These are phyloP conservation scores for Sebastes iracundus DNA, from an alignment of 2,797 vertebrate genomes.

Conservation along the genomic window DNA sequence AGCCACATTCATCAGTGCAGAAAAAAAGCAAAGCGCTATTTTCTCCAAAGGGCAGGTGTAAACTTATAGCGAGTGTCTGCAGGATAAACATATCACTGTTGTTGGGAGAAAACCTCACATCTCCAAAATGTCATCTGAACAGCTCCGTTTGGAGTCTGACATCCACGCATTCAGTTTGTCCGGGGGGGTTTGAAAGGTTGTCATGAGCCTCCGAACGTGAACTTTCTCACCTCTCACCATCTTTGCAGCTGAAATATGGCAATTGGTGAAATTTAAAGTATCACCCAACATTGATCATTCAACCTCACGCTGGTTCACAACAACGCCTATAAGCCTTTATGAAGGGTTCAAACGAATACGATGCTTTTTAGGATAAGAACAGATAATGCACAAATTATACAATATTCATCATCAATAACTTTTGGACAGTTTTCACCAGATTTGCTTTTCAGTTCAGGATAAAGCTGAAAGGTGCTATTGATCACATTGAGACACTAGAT, in stretches of 20 bases:
- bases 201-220: background rate
- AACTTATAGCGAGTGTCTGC: conserved; percentile 37
- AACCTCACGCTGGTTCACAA: background rate
- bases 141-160: background rate
- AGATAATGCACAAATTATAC: background rate
- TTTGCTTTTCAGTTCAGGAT: background rate
- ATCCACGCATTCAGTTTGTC: background rate
- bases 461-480: background rate
- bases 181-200: background rate
- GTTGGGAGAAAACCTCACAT: conserved; percentile 13
- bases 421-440: background rate
- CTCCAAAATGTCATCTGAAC: conserved; percentile 27
- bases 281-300: background rate
- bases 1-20: conserved; percentile 58
- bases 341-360: background rate
- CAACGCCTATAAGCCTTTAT: background rate
- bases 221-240: background rate
- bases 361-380: background rate
- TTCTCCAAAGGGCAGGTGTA: conserved; percentile 48
- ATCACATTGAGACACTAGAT: too few relatives aligned
- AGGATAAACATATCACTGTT: conserved; percentile 26
- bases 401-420: background rate
- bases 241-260: background rate
- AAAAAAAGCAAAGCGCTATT: conserved; percentile 43
- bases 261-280: background rate